Percentiles rank a stretch among this genome's conserved stretches.
These are phyloP conservation scores for Drosophila formosana DNA, from an alignment of 2,888 invertebrate genomes.

Conservation along the genomic window DNA sequence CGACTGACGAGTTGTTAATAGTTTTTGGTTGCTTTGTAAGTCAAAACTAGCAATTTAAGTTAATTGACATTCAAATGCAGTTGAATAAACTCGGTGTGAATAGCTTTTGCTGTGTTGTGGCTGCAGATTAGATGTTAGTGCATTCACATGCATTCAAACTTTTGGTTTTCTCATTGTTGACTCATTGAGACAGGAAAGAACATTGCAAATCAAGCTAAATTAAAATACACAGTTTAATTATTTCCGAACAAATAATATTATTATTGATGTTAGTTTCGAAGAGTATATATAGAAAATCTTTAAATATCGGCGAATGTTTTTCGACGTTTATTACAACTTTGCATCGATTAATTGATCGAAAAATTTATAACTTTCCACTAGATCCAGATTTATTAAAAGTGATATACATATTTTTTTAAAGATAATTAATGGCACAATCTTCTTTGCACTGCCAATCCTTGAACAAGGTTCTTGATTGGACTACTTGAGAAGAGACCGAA, in stretches of 20 bases:
- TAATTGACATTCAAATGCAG: slow-evolving; percentile 81
- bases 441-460: slow-evolving; percentile 28
- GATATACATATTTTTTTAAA: too few relatives aligned
- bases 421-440: neutral
- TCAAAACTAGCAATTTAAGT: slow-evolving; percentile 78
- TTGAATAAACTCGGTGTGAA: slow-evolving; percentile 66
- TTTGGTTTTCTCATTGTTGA: slow-evolving; percentile 6
- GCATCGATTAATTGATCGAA: too few relatives aligned
- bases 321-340: too few relatives aligned
- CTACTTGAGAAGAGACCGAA: slow-evolving; percentile 46
- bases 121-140: slow-evolving; percentile 19
- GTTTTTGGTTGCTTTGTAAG: slow-evolving; percentile 68
- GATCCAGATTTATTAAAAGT: too few relatives aligned
- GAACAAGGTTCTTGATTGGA: slow-evolving; percentile 40
- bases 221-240: too few relatives aligned
- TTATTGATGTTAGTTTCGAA: too few relatives aligned
- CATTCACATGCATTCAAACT: slow-evolving; percentile 10
- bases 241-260: too few relatives aligned
- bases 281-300: too few relatives aligned
- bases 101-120: slow-evolving; percentile 1
- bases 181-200: slow-evolving; percentile 6
- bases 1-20: slow-evolving; percentile 55
- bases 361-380: too few relatives aligned
- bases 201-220: neutral
- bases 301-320: too few relatives aligned